Evolutionary conservation across 2,888 invertebrate genomes (phyloP), one percentile per base, ranked within the genome.

Genomic region (Trichogramma dendrolimi): DNA sequence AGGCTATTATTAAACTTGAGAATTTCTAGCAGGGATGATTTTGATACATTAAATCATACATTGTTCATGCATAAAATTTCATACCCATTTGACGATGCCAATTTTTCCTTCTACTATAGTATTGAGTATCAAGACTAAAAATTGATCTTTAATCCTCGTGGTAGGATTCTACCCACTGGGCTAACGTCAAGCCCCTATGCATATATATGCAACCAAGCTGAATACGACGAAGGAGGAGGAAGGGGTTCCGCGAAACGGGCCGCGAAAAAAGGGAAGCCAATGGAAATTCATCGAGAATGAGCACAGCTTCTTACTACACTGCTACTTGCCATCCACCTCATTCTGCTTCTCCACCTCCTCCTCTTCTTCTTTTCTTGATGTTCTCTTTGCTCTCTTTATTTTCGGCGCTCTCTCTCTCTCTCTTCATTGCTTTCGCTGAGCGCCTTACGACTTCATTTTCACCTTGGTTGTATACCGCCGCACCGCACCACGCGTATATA

Each of bases 371-470:
- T 46, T 46, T 46, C n/a, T 46, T 46, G n/a, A 10, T n/a, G 8
- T 8, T 46, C n/a, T 46, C 14, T 41, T 8, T 10, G 14, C 38
- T 39, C 14, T 4, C n/a, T 51, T 47, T 52, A 11, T 57, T 11
- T 44, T 42, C 38, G n/a, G 49, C 40, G 7, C 11, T 47, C 46
- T 55, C 44, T 60, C 44, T 5, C 27, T 27, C 48, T 50, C 53
- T 47, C 50, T 50, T 48, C 59, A 46, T 44, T 59, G 48, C 44
- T 59, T 59, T 59, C 55, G 59, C 59, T 55, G 43, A 4, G 27
- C 39, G 11, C 10, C 59, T 66, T 66, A 66, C 63, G 63, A 66
- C 66, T 66, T 66, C 63, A 66, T 66, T 66, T 63, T 66, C 66
- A 66, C 66, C 63, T 66, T 42, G 59, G 38, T 48, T 41, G 58